Evolutionary conservation across 2,888 invertebrate species (phyloP), one percentile per base, ranked within the genome.

Genomic region (Caenorhabditis sp.): DNA sequence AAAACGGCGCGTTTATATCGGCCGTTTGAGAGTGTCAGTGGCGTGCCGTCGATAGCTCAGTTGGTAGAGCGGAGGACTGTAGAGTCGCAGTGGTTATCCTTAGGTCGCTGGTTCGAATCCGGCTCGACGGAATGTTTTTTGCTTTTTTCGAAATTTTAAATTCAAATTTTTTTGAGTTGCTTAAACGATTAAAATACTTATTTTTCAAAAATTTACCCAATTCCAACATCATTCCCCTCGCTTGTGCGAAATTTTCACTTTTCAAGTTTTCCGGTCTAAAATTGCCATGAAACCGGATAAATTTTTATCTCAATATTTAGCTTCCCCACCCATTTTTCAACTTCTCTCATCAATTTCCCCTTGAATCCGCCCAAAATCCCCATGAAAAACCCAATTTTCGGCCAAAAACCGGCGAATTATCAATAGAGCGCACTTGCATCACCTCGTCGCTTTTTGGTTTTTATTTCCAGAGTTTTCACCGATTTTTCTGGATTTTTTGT

Each of bases 71-170:
- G 82, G 85, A 82, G 82, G 83, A 85, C 83, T 85, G 83, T 85
- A 85, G 82, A 70, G 80, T 70, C 40, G n/a, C n/a, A 50, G 77
- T 72, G 68, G 84, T 24, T 85, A 86, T 86, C 85, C 82, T 83
- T 86, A 86, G 85, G 85, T 83, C 86, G 78, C 84, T 86, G 84
- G 84, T 86, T 86, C 86, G 84, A 84, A 84, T 85, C 85, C 85
- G 84, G 85, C 83, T 85, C 79, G 78, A 79, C 81, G 84, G 84
- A 82, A 28, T 67, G 22, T 37, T 68, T 76, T 67, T 60, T 60
- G 18, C n/a, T 47, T 56, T 58, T 44, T 50, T 32, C n/a, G 4
- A 32, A 32, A n/a, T n/a, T n/a, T n/a, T n/a, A n/a, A n/a, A n/a
- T n/a, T n/a, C n/a, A n/a, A n/a, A n/a, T n/a, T n/a, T n/a, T n/a